Base-by-base conservation (phyloP, 2,888 invertebrate species). In the Platerodrilus igneus region DNA sequence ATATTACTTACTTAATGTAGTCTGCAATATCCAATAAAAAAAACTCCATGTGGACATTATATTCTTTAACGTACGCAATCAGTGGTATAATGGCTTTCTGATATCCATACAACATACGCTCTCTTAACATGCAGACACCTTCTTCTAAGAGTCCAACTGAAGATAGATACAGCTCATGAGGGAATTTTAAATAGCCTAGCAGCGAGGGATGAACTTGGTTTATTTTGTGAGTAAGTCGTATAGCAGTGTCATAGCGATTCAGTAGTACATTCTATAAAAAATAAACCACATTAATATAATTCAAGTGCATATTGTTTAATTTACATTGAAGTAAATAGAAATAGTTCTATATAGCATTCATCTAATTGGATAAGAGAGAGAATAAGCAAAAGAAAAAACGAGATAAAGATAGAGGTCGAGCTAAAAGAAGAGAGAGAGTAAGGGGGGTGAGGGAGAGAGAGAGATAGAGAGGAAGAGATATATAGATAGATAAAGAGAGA, bases 131-230 rank as follows among this genome's bases (percentile, higher is more conserved):
- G 51, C 71, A 73, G n/a, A 84, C 77, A 13, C 73, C 66, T 4
- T 75, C 71, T 21, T 84, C 81, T 23, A 76, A 53, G 9, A 78
- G 52, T 2, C 77, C 85, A n/a, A 87, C 79, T 1, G 88, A 86
- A 0, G 85, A 82, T 4, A 91, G 72, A 48, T 69, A 79, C 1
- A 87, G 69, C 52, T 86, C 83, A 20, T 75, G 76, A 1, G 87
- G 80, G 66, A 87, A 90, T 42, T 81, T 81, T 5, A 91, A 70
- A 25, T 79, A 77, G 0, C 73, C 73, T 67, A 91, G 71, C 8
- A 90, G 76, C 56, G 75, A 75, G 1, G 88, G 79, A 53, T 90
- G 86, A 7, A 89, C 79, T 63, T 86, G 83, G 8, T 76, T 78
- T 7, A 91, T 82, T 50, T 79, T 78, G 60, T 87, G 83, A 21